Evolutionary conservation across 1,140 invertebrate species (phyloP).

Genomic region (Polypedilum pembai): DNA sequence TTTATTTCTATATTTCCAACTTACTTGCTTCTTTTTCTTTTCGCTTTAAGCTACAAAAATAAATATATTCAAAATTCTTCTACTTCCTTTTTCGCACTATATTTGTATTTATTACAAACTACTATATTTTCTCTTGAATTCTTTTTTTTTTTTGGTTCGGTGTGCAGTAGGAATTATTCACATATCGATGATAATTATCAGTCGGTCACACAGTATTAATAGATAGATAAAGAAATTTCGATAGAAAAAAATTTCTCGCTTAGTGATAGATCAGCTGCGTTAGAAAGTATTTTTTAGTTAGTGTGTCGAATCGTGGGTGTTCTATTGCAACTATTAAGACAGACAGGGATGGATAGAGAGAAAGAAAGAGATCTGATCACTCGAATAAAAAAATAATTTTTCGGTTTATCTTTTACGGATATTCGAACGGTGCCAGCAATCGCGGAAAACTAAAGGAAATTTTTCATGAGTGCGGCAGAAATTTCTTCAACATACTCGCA

Average conservation of each 20-base stretch:
- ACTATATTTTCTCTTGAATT: background rate
- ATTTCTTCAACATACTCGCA: no score
- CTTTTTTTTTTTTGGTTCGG: no score
- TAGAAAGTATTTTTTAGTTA: background rate
- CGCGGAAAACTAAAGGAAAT: conserved; percentile 21
- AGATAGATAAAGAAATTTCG: no score
- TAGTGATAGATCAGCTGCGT: no score
- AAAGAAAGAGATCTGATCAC: background rate
- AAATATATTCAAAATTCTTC: conserved; percentile 9
- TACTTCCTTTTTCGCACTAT: background rate
- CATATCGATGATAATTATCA: background rate
- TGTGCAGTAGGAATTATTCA: background rate
- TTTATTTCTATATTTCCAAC: conserved; percentile 6
- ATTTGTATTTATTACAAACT: background rate
- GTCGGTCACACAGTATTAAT: background rate
- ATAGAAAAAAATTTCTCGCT: no score
- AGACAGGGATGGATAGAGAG: background rate
- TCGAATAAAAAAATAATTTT: background rate
- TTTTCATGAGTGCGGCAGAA: no score
- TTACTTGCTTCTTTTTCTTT: conserved; percentile 4
- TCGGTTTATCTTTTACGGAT: background rate
- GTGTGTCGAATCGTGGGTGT: background rate
- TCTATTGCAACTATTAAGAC: background rate
- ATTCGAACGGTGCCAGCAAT: background rate
- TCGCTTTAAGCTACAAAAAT: background rate